phyloP scores from a whole-genome alignment of 2,797 vertebrate genomes.

The Chaetodon trifasciatus region DNA sequence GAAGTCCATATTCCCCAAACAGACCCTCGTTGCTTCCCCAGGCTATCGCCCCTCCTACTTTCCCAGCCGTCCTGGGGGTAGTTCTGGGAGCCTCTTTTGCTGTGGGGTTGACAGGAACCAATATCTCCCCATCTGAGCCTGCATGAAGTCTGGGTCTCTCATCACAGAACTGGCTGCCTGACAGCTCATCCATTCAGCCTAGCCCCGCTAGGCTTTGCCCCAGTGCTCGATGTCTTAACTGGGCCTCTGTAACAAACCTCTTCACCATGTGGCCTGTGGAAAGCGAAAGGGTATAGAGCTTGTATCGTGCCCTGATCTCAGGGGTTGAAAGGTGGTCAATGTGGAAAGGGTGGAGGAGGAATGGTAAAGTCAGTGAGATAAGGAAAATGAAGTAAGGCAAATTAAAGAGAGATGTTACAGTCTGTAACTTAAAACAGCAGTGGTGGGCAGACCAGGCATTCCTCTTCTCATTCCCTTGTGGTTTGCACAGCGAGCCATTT shows the following conservation, averaged over 20 bases:
- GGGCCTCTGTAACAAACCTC: slow-evolving; percentile 83
- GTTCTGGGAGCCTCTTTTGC: slow-evolving; percentile 67
- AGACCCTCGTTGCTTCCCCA: slow-evolving; percentile 33
- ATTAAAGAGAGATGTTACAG: slow-evolving; percentile 82
- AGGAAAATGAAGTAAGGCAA: slow-evolving; percentile 69
- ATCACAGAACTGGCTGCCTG: slow-evolving; percentile 85
- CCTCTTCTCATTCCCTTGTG: slow-evolving; percentile 84
- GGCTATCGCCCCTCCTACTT: slow-evolving; percentile 51
- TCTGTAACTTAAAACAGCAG: slow-evolving; percentile 84
- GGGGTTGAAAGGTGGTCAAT: slow-evolving; percentile 46
- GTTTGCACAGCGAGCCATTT: slow-evolving; percentile 83
- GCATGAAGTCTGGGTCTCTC: slow-evolving; percentile 86
- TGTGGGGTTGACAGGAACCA: slow-evolving; percentile 81
- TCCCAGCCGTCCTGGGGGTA: slow-evolving; percentile 52
- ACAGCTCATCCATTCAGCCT: slow-evolving; percentile 92
- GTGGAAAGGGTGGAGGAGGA: slow-evolving; percentile 44
- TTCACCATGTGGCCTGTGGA: slow-evolving; percentile 59
- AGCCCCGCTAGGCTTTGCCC: slow-evolving; percentile 83
- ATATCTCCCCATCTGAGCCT: slow-evolving; percentile 84
- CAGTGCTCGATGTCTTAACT: slow-evolving; percentile 79
- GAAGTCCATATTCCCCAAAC: slow-evolving; percentile 60
- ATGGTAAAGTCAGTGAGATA: slow-evolving; percentile 43
- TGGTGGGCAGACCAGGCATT: slow-evolving; percentile 77
- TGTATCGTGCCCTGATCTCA: slow-evolving; percentile 41
- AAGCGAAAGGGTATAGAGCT: slow-evolving; percentile 46